Percentiles rank a stretch among this genome's conserved stretches.
Evolutionary conservation across 2,888 invertebrate genomes (phyloP).

Genomic region (Rotaria sp.): DNA sequence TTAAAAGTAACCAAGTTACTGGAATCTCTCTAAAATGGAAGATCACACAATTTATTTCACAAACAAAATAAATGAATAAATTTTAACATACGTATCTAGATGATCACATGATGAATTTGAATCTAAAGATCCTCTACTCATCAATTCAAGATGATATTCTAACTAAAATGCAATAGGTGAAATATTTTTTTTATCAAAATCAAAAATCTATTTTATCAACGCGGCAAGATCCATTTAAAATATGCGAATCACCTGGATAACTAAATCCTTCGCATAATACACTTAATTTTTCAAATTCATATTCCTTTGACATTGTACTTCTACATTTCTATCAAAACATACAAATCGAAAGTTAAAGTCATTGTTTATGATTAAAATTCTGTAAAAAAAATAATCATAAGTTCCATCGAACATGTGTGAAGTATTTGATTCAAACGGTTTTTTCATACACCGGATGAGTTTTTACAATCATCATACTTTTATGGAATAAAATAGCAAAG

Average conservation of each 20-base stretch:
- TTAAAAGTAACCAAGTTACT: neutral
- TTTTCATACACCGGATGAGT: no score
- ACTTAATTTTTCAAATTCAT: constrained; percentile 57
- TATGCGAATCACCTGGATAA: constrained; percentile 60
- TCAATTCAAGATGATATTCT: neutral
- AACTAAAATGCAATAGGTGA: neutral
- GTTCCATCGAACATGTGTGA: no score
- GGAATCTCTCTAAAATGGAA: neutral
- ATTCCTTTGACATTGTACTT: constrained; percentile 57
- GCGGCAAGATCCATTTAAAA: constrained; percentile 61
- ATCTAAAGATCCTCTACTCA: neutral
- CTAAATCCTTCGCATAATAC: constrained; percentile 62
- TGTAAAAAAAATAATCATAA: no score
- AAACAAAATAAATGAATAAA: neutral
- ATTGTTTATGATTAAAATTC: no score
- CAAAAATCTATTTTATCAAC: constrained; percentile 46
- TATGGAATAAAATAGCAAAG: no score
- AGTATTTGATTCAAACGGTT: no score
- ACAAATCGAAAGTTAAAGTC: no score
- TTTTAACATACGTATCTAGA: neutral
- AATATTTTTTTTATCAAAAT: neutral
- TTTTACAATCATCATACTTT: no score
- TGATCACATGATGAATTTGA: neutral
- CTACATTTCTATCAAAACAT: constrained; percentile 56
- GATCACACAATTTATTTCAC: neutral